Percentiles rank a stretch among this genome's conserved stretches.
These are phyloP conservation scores for Brachymystax lenok DNA, from an alignment of 2,797 vertebrate species.

Conservation along the genomic window DNA sequence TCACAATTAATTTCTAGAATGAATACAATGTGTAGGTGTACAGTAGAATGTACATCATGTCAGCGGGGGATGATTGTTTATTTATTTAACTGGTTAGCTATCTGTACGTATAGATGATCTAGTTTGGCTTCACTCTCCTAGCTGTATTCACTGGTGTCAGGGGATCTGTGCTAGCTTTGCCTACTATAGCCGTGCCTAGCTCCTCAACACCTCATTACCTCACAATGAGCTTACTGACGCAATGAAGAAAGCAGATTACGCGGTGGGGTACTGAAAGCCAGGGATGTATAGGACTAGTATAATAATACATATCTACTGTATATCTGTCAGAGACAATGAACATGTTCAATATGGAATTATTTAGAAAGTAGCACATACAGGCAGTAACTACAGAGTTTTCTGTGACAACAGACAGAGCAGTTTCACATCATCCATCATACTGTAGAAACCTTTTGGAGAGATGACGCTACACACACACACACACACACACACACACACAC, in stretches of 20 bases:
- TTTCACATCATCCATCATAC: background rate
- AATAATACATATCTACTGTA: background rate
- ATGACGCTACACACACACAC: slow-evolving; percentile 3
- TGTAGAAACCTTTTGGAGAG: background rate
- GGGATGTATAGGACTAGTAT: background rate
- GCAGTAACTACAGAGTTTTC: slow-evolving; percentile 5
- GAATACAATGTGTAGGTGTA: too few relatives aligned
- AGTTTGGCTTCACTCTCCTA: background rate
- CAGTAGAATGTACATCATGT: background rate
- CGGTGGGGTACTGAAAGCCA: background rate
- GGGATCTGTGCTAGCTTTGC: background rate
- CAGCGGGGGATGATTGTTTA: background rate
- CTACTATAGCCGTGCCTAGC: background rate
- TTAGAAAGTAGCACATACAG: slow-evolving; percentile 40
- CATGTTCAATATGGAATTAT: slow-evolving; percentile 19
- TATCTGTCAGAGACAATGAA: background rate
- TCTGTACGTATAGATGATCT: background rate
- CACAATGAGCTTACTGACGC: background rate
- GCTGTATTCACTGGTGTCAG: background rate
- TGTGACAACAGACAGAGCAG: slow-evolving; percentile 1
- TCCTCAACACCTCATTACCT: background rate
- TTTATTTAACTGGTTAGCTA: background rate
- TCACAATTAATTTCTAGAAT: too few relatives aligned
- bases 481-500: background rate
- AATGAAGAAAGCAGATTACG: background rate